Conservation (phyloP, 2,113 vertebrate genomes). For the Azemiops feae region DNA sequence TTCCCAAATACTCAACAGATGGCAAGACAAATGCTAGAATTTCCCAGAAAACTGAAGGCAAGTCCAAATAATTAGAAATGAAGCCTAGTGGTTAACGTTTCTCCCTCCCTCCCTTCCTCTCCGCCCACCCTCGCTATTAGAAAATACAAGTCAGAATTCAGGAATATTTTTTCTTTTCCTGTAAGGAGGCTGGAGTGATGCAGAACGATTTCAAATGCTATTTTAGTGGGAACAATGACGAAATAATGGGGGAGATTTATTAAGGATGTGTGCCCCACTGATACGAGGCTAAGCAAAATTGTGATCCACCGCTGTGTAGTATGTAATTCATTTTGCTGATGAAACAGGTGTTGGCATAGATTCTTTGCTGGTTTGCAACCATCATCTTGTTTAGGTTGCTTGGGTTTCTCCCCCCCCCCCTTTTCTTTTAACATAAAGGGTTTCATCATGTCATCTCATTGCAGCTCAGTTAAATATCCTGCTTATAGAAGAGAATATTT, state of each 20-base stretch:
- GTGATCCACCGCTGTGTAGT: not conserved
- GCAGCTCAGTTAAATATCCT: not conserved
- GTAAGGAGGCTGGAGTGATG: not conserved
- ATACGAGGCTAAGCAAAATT: not conserved
- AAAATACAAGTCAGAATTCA: conserved; percentile 7
- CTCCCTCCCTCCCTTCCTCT: too few relatives aligned
- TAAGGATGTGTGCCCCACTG: not conserved
- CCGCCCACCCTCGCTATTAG: not conserved
- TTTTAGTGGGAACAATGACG: not conserved
- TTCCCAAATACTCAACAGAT: conserved; percentile 26
- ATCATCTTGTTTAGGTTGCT: not conserved
- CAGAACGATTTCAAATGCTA: not conserved
- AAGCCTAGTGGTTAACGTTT: not conserved
- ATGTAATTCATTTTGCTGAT: not conserved
- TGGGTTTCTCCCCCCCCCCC: not conserved
- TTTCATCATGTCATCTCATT: not conserved
- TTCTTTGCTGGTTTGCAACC: not conserved
- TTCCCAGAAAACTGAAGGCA: conserved; percentile 29
- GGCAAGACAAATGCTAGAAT: not conserved
- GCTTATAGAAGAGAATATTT: not conserved
- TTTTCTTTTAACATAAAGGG: not conserved
- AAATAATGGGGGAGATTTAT: not conserved
- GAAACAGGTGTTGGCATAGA: not conserved
- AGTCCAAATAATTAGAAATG: conserved; percentile 41
- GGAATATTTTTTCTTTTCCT: rapidly evolving